Conservation (phyloP, 2,888 invertebrate species). For the Harpagoxenus sublaevis region DNA sequence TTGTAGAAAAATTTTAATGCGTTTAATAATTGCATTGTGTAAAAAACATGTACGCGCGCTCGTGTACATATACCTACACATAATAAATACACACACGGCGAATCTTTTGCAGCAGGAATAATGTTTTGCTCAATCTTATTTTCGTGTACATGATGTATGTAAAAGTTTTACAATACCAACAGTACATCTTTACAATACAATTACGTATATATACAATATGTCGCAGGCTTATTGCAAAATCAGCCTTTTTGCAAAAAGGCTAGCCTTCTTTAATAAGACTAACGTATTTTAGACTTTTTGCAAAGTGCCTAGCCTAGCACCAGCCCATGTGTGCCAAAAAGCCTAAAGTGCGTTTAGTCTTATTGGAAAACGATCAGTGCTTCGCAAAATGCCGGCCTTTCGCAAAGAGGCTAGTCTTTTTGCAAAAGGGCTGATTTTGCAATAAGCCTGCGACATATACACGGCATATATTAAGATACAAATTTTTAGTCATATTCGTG, state of each 20-base stretch:
- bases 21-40: background rate
- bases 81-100: background rate
- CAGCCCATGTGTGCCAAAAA: too few species aligned
- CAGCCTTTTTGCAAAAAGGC: too few species aligned
- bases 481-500: background rate
- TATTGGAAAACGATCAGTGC: too few species aligned
- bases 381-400: too few species aligned
- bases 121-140: conserved; percentile 25
- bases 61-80: background rate
- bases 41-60: background rate
- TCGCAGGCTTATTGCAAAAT: too few species aligned
- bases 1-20: background rate
- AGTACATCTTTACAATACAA: background rate
- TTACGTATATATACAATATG: background rate
- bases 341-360: too few species aligned
- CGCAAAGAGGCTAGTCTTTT: too few species aligned
- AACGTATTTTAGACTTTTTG: too few species aligned
- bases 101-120: background rate
- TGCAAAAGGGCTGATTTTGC: too few species aligned
- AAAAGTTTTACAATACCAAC: conserved; percentile 2
- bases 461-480: background rate
- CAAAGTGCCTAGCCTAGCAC: too few species aligned
- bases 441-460: background rate
- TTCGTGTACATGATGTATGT: background rate
- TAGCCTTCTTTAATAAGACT: too few species aligned